Conservation (phyloP, 2,113 vertebrate genomes). For the Castor canadensis region DNA sequence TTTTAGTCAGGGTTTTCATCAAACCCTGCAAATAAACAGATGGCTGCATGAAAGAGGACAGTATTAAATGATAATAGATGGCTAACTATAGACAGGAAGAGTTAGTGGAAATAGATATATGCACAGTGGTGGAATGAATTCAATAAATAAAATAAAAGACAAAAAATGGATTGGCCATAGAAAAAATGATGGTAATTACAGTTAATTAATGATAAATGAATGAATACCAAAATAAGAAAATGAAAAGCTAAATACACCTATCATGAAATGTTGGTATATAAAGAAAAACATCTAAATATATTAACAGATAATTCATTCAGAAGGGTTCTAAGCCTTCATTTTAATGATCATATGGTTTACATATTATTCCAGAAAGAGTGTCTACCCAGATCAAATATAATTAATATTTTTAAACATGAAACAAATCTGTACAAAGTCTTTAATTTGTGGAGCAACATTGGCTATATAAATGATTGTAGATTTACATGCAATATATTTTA, state of each 20-base stretch:
- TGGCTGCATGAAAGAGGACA: background rate
- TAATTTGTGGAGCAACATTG: background rate
- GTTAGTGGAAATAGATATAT: background rate
- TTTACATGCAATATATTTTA: slow-evolving; percentile 20
- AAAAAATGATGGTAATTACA: background rate
- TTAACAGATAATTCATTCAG: background rate
- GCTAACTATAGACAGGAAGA: background rate
- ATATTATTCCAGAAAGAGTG: background rate
- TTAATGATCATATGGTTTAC: too few relatives aligned
- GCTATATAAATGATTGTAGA: too few relatives aligned
- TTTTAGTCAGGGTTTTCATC: background rate
- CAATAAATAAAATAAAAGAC: background rate
- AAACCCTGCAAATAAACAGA: background rate
- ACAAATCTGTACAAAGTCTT: background rate
- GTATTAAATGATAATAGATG: background rate
- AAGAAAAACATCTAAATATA: background rate
- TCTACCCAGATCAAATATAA: background rate
- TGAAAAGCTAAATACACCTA: background rate
- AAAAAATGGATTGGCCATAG: background rate
- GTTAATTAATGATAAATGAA: slow-evolving; percentile 39
- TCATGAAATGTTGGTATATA: background rate
- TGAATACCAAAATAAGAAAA: background rate
- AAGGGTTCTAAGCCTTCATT: too few relatives aligned
- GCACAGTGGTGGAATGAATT: background rate
- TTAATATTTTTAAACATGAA: slow-evolving; percentile 46